A percentile compares a stretch with the other conserved stretches of the same genome.
Conservation (phyloP, 2,113 vertebrate genomes). For the Gadus macrocephalus region DNA sequence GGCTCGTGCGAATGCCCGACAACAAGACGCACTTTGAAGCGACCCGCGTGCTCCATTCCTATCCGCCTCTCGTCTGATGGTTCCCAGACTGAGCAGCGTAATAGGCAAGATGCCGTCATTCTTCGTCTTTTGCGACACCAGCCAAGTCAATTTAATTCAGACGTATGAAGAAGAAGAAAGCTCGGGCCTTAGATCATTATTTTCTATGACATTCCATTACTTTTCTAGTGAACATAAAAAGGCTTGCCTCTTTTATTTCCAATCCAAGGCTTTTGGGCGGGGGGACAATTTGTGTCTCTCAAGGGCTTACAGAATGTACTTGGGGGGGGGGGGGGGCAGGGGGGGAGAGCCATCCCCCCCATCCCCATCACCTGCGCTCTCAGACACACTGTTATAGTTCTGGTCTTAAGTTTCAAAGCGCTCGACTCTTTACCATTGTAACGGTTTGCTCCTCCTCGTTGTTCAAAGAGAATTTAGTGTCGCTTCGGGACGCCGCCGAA, state of each 20-base stretch:
- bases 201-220: constrained; percentile 49
- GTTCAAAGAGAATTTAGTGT: not conserved
- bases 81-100: constrained; percentile 51
- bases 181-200: constrained; percentile 53
- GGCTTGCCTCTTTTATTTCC: not conserved
- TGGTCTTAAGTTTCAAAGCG: constrained; percentile 10
- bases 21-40: constrained; percentile 14
- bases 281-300: constrained; percentile 44
- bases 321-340: constrained; percentile 5
- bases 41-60: constrained; percentile 47
- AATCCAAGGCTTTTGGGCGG: constrained; percentile 47
- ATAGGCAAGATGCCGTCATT: constrained; percentile 58
- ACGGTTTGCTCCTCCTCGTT: not conserved
- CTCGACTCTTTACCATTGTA: constrained; percentile 10
- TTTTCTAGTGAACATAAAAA: constrained; percentile 41
- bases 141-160: constrained; percentile 41
- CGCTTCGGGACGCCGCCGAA: not conserved
- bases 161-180: constrained; percentile 37
- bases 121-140: constrained; percentile 41
- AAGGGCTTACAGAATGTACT: constrained; percentile 26
- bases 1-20: constrained; percentile 49
- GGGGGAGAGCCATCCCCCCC: not conserved
- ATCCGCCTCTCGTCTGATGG: constrained; percentile 41
- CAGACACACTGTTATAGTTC: constrained; percentile 18
- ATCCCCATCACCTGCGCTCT: not conserved